These are phyloP conservation scores for Notodonta dromedarius DNA, from an alignment of 2,888 invertebrate genomes.

Conservation along the genomic window DNA sequence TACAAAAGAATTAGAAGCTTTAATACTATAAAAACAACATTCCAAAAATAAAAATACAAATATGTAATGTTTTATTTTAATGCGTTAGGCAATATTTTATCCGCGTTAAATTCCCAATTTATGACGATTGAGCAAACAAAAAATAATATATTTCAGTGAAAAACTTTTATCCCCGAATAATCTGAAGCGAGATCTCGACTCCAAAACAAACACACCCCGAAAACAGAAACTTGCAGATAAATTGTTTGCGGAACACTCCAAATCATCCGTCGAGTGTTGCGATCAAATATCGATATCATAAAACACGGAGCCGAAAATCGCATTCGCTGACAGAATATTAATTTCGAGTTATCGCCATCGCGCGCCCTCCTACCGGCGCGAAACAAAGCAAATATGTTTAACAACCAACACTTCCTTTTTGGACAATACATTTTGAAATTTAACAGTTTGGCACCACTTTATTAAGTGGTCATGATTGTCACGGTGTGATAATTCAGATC, in stretches of 20 bases:
- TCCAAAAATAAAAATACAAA: no score
- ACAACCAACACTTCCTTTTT: conserved; percentile 69
- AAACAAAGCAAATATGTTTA: conserved; percentile 62
- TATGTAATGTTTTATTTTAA: neutral
- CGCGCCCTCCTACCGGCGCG: conserved; percentile 60
- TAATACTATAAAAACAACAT: no score
- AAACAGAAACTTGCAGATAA: conserved; percentile 51
- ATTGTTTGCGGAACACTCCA: conserved; percentile 57
- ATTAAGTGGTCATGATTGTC: conserved; percentile 52
- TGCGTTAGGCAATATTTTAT: conserved; percentile 8
- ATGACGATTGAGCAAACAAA: conserved; percentile 17
- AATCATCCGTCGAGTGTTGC: conserved; percentile 50
- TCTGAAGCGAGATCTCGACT: conserved; percentile 37
- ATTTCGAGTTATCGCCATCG: conserved; percentile 66
- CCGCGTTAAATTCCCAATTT: conserved; percentile 2
- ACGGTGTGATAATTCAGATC: conserved; percentile 15
- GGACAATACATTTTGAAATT: conserved; percentile 62
- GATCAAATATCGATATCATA: conserved; percentile 69
- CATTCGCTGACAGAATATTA: conserved; percentile 78
- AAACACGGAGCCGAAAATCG: conserved; percentile 67
- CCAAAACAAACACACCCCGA: conserved; percentile 53
- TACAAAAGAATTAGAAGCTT: no score
- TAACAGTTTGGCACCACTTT: conserved; percentile 60
- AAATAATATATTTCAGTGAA: conserved; percentile 30
- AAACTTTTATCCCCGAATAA: conserved; percentile 37